Evolutionary conservation across 1,140 invertebrate species (phyloP).

Genomic region (Wiebesia pumilae): DNA sequence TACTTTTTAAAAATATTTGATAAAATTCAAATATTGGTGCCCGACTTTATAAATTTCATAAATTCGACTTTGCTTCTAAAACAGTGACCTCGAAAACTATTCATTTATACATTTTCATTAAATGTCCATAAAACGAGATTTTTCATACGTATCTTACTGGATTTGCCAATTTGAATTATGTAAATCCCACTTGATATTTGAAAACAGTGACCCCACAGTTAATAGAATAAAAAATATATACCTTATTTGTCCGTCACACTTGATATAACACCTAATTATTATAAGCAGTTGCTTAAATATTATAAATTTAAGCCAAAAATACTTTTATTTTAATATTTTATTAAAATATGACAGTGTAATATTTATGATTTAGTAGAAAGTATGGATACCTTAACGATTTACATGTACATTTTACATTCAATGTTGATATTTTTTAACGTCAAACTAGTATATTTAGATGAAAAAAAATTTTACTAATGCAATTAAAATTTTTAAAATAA

Average conservation of each 20-base stretch:
- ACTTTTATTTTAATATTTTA: not conserved
- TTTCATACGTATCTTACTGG: not conserved
- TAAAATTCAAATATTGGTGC: not conserved
- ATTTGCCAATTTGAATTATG: slow-evolving; percentile 4
- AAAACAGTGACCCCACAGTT: not conserved
- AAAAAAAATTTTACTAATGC: not conserved
- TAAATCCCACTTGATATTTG: slow-evolving; percentile 5
- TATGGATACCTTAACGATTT: not conserved
- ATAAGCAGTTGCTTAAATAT: not conserved
- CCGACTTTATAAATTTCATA: not conserved
- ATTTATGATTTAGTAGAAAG: not conserved
- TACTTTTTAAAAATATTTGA: not conserved
- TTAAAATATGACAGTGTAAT: not conserved
- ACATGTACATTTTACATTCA: not conserved
- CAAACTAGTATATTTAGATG: not conserved
- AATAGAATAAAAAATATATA: not conserved
- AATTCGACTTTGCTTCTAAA: not conserved
- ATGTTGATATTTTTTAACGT: not conserved
- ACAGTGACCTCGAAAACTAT: not conserved
- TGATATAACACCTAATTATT: not conserved
- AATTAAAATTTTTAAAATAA: too few relatives aligned
- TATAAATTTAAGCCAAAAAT: not conserved
- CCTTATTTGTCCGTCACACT: not conserved
- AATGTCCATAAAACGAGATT: not conserved
- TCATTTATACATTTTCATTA: slow-evolving; percentile 14